Base-by-base conservation (phyloP, 2,113 vertebrate species). In the Ariopsis seemanni region DNA sequence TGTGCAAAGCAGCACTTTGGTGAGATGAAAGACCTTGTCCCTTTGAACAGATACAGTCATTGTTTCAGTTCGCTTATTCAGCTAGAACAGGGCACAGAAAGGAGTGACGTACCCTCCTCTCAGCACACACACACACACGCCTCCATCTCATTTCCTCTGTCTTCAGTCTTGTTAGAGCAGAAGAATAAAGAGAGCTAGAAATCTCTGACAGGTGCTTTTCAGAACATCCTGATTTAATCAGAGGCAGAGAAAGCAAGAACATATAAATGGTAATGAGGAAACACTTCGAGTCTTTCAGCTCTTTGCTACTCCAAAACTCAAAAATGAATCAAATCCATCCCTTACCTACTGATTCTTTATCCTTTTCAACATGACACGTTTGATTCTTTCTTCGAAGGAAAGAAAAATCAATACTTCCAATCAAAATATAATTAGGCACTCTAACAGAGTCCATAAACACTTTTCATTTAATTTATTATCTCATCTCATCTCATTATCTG, bases 211-310 rank as follows among this genome's bases (percentile, higher is more conserved):
- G 80, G 86, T 90, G 89, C 90, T 92, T 94, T 91, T 92, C 89
- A 90, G 91, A 93, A 90, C 87, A 89, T 89, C 89, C 92, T 94
- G 93, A 94, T 95, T 94, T 88, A 86, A 83, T 87, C 85, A 88
- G 30, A 90, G 58, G 50, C 65, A 85, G 34, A 80, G 50, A 81
- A 92, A 93, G 69, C 82, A 91, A 78, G 88, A 93, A 85, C 89
- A 91, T 93, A 92, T 91, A 91, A 93, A 93, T 91, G 81, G 89
- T 89, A 94, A 90, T 90, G 86, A 92, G 90, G 82, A 88, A 92
- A 92, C 89, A 91, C 89, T 94, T 92, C 87, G 89, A 72, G 63
- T 83, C 15, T 78, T 86, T 67, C 2, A 22, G 63, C 69, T 86
- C 42, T 65, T 75, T 86, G 58, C 72, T 86, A 57, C 22, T 75